Percentiles rank a stretch among this genome's conserved stretches.
Evolutionary conservation across 2,888 invertebrate genomes (phyloP).

Genomic region (Drosophila fulvimacula): DNA sequence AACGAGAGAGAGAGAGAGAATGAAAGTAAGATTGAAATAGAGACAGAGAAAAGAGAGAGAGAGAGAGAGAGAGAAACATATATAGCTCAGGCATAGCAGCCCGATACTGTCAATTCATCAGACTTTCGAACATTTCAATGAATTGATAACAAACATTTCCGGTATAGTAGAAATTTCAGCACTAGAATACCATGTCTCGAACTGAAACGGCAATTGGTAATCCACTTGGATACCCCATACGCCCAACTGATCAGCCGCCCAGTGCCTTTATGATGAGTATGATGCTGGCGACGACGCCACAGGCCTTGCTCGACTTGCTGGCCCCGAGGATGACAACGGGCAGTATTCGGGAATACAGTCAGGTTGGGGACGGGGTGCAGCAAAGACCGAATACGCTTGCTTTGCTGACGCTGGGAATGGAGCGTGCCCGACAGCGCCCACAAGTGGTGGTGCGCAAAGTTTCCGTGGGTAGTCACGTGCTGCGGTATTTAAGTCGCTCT

Average conservation of each 20-base stretch:
- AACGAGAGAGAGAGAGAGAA: not conserved
- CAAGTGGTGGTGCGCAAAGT: constrained; percentile 43
- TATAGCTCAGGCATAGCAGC: not conserved
- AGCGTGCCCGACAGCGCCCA: constrained; percentile 17
- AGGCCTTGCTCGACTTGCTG: constrained; percentile 1
- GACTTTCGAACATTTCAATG: not conserved
- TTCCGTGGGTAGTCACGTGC: constrained; percentile 44
- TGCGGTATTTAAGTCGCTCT: constrained; percentile 35
- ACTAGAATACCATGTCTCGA: constrained; percentile 8
- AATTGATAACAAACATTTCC: constrained; percentile 15
- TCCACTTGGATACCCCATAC: not conserved
- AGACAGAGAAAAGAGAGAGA: not conserved
- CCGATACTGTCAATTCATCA: not conserved
- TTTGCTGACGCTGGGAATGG: constrained; percentile 20
- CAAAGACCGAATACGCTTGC: not conserved
- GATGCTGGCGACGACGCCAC: constrained; percentile 11
- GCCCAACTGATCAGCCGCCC: not conserved
- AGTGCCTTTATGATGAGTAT: constrained; percentile 11
- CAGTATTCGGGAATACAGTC: constrained; percentile 28
- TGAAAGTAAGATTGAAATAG: not conserved
- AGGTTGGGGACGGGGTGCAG: constrained; percentile 41
- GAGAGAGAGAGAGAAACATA: too few relatives aligned
- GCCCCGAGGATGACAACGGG: not conserved
- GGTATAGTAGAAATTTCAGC: constrained; percentile 11
- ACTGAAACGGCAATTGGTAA: constrained; percentile 16